Evolutionary conservation across 2,888 invertebrate genomes (phyloP).

Genomic region (Hemicrepidius hirtus): DNA sequence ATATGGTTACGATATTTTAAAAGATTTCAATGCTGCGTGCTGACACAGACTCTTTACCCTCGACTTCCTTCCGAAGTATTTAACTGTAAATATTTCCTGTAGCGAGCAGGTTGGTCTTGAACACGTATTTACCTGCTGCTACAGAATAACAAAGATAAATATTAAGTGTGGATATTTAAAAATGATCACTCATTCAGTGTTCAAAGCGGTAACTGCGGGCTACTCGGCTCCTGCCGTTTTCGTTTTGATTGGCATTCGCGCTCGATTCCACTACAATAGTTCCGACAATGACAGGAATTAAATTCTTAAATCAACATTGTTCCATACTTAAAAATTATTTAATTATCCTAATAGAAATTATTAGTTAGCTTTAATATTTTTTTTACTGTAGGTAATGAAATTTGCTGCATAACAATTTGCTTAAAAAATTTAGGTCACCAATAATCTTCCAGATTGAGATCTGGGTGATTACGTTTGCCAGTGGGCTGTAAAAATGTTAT

Average conservation of each 20-base stretch:
- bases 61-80: not conserved
- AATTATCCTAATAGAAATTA: not conserved
- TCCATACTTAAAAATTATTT: not conserved
- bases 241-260: conserved; percentile 29
- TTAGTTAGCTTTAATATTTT: too few relatives aligned
- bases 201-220: conserved; percentile 41
- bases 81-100: conserved; percentile 9
- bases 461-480: too few relatives aligned
- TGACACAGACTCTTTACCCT: not conserved
- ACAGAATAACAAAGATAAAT: conserved; percentile 30
- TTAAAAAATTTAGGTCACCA: too few relatives aligned
- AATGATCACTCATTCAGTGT: conserved; percentile 38
- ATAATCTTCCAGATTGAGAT: too few relatives aligned
- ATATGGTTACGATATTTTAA: too few relatives aligned
- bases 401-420: too few relatives aligned
- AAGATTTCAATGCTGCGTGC: not conserved
- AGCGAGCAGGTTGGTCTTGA: conserved; percentile 1
- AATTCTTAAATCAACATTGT: conserved; percentile 2
- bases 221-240: conserved; percentile 36
- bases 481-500: too few relatives aligned
- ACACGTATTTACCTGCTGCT: conserved; percentile 14
- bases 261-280: conserved; percentile 26
- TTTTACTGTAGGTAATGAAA: too few relatives aligned
- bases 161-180: conserved; percentile 40
- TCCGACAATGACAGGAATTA: conserved; percentile 34